Conservation (phyloP, 1,140 invertebrate genomes). For the Trichonephila clavipes region DNA sequence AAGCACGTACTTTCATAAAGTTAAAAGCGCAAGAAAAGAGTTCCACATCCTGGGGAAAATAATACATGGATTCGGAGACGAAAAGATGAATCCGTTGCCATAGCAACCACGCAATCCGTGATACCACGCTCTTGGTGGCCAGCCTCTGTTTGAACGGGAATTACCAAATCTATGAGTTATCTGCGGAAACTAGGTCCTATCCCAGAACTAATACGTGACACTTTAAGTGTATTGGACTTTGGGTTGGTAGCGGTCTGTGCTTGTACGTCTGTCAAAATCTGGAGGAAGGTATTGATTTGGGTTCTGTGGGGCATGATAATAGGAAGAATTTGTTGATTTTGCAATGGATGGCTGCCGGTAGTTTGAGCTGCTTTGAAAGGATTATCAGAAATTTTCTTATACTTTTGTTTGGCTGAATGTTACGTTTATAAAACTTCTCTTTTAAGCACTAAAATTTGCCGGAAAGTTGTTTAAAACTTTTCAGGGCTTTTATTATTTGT, state of each 20-base stretch:
- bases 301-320: not conserved
- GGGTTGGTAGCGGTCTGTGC: not conserved
- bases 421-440: no score
- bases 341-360: not conserved
- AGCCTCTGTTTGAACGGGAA: conserved; percentile 29
- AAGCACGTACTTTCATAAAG: conserved; percentile 60
- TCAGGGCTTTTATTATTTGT: no score
- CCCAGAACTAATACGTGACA: conserved; percentile 27
- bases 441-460: no score
- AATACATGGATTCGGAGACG: conserved; percentile 38
- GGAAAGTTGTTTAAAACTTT: no score
- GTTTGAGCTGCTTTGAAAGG: not conserved
- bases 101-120: conserved; percentile 35
- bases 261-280: not conserved
- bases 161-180: conserved; percentile 32
- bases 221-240: conserved; percentile 7
- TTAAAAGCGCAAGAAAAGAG: conserved; percentile 46
- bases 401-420: not conserved
- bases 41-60: conserved; percentile 3
- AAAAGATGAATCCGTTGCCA: conserved; percentile 22
- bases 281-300: not conserved
- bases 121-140: not conserved
- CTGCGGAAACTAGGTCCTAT: conserved; percentile 6
- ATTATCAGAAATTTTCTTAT: not conserved
- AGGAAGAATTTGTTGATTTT: not conserved